Base-by-base conservation (phyloP, 2,888 invertebrate genomes). In the Parnassius glacialis region DNA sequence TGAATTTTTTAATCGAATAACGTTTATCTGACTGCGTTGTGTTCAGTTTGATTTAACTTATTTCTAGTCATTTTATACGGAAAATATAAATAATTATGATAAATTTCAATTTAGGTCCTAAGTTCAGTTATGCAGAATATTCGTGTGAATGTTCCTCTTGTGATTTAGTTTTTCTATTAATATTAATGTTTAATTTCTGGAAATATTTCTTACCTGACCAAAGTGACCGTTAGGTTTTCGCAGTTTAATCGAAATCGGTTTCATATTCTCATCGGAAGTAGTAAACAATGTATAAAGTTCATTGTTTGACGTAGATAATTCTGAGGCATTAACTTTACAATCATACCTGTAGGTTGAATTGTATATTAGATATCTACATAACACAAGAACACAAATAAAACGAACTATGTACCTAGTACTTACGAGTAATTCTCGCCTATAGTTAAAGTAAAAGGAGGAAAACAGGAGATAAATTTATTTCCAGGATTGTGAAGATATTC, bases 381-480 rank as follows among this genome's bases (percentile, higher is more conserved):
- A 11, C 20, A 10, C 13, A 48, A 47, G 47, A 9, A n/a, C 5
- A 34, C 7, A 34, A 34, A 45, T 56, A 59, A 42, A 51, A 57
- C 52, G 12, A 55, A 59, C 54, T 20, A 58, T 16, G 1, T 42
- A n/a, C n/a, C n/a, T n/a, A 58, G 53, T 52, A 82, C 87, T 83
- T 74, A 89, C 89, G 68, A 65, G 20, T 74, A 66, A 66, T 85
- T 78, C n/a, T 68, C 69, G 1, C 87, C 87, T 20, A 90, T 77
- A 63, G 54, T 77, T 60, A 87, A 74, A 50, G 70, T 59, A 1
- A 82, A 42, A 0, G 88, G n/a, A n/a, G n/a, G 68, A 20, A 73
- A 71, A 61, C 86, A 86, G 0, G 65, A 64, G 2, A 66, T 65
- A 2, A 61, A 12, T 1, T 65, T 64, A n/a, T 71, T 67, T 34